Base-by-base conservation (phyloP, 1,140 invertebrate genomes). In the Heliothis virescens region DNA sequence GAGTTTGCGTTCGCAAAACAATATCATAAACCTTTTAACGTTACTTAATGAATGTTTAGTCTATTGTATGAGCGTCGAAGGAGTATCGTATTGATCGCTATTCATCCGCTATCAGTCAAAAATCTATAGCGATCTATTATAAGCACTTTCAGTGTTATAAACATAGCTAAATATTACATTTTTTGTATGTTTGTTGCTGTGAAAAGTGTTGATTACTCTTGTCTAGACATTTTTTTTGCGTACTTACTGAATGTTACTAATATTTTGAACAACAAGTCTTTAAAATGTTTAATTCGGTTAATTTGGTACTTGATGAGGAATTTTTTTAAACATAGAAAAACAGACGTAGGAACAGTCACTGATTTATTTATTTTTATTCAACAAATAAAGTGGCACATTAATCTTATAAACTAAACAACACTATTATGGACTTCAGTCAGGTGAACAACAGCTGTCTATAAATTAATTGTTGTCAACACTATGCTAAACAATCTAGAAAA, bases 41-140 rank as follows among this genome's bases (percentile, higher is more conserved):
- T 52, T 78, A 78, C 52, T 78, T 78, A 87, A 85, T 79, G 80
- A 71, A 83, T 89, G 86, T 90, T 88, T 88, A 87, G 85, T 86
- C 88, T 90, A 82, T 80, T 85, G 83, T 83, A 82, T 80, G 72
- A 77, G 47, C 77, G 82, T 16, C 71, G 65, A 57, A 76, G 67
- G 79, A 79, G 60, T 48, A 78, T 78, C 18, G 60, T 50, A 26
- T n/a, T n/a, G n/a, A n/a, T n/a, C n/a, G n/a, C n/a, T n/a, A n/a
- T 82, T 82, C 74, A 73, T 73, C 48, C 62, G 52, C 29, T 26
- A 60, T 69, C 65, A 52, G 48, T 52, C 65, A 69, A 69, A 69
- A 50, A 26, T 52, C 12, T 21, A 69, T 69, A 48, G 47, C 18
- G 63, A 10, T 2, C 18, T 69, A 52, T 69, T 69, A 69, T 48